Evolutionary conservation across 2,797 vertebrate genomes (phyloP), one percentile per base, ranked within the genome.

Genomic region (Macrochelys suwanniensis): DNA sequence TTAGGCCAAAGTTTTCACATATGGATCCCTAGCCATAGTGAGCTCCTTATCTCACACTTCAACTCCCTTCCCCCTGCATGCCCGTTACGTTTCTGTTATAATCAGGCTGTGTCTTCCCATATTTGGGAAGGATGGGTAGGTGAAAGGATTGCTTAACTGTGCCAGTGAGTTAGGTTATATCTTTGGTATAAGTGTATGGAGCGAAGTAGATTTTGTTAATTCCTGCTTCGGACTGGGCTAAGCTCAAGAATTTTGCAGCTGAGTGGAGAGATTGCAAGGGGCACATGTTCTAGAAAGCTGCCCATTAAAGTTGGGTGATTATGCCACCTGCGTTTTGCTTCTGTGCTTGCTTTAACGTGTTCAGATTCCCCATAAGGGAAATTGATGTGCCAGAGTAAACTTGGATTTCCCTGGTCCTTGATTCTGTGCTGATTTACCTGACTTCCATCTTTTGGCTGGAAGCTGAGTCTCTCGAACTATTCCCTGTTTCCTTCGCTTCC

Each of bases 311-410:
- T 61, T 65, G 37, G 90, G 74, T 61, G 56, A 91, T 56, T 53
- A 7, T 87, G 56, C 26, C 90, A 92, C 93, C 57, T 95, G 87
- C 81, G 86, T 89, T 94, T 94, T 28, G 47, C 25, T 77, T 77
- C 45, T 49, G 13, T 26, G 25, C 6, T 5, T 77, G 26, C 74
- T 77, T 47, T 49, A 77, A 77, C 2, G 26, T 77, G 74, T 47
- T 77, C 45, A 7, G 56, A 23, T 94, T 71, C 33, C 80, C 79
- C 50, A 21, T 42, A 89, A 91, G 31, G 16, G 49, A 96, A 76
- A 88, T 2, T 2, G 26, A 19, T 26, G 5, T 56, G 85, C 45
- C 6, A 47, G 81, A 82, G 90, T 87, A 13, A 28, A 31, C 23
- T 82, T 0, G 16, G 78, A 90, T 13, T 87, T 80, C 84, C 89